phyloP scores from a whole-genome alignment of 2,888 invertebrate genomes.

The Andrena trimmerana region DNA sequence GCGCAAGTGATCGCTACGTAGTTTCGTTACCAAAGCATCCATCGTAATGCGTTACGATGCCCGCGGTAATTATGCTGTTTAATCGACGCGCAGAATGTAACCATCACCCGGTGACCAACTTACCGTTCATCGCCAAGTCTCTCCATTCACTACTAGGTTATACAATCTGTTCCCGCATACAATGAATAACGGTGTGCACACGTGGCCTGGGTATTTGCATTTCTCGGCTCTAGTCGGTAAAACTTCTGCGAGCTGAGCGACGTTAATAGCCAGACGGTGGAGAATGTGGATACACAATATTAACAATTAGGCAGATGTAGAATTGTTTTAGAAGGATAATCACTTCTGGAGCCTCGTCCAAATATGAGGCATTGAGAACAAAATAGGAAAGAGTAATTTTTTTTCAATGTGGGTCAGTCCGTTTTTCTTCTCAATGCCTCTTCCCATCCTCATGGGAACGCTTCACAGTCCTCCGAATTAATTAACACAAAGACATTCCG shows the following conservation, averaged over 20 bases:
- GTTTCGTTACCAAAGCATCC: no score
- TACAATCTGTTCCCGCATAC: slow-evolving; percentile 43
- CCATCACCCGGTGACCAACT: slow-evolving; percentile 50
- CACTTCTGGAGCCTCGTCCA: no score
- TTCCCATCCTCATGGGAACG: no score
- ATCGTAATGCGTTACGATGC: background rate
- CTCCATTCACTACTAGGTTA: slow-evolving; percentile 46
- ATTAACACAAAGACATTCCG: no score
- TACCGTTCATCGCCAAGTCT: slow-evolving; percentile 41
- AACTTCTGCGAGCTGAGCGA: slow-evolving; percentile 5
- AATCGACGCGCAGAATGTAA: slow-evolving; percentile 22
- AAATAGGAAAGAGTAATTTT: no score
- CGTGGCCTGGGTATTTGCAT: background rate
- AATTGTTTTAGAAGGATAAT: no score
- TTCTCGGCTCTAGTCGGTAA: background rate
- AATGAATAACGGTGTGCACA: slow-evolving; percentile 31
- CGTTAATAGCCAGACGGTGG: background rate
- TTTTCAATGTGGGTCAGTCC: no score
- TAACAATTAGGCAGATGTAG: no score
- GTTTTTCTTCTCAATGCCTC: no score
- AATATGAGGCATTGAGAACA: no score
- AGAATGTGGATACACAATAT: background rate
- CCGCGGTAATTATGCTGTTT: slow-evolving; percentile 11
- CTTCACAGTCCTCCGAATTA: no score
- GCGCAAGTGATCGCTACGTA: background rate